Base-by-base conservation (phyloP, 2,888 invertebrate species). In the Conchocele bisecta region DNA sequence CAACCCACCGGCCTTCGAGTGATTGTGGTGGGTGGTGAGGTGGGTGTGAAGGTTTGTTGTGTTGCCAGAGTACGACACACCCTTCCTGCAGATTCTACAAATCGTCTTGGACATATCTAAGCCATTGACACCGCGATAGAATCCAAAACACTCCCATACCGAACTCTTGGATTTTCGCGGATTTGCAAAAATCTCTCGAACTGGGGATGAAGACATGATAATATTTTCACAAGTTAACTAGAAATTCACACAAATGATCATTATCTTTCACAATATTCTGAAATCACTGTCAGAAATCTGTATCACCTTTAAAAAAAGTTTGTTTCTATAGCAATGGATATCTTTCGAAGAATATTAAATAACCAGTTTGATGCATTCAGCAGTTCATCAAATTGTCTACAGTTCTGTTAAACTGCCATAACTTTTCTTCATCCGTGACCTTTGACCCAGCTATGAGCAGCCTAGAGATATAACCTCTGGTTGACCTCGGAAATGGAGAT, bases 401-500 rank as follows among this genome's bases (percentile, higher is more conserved):
- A n/a, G n/a, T n/a, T n/a, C n/a, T n/a, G n/a, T n/a, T n/a, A n/a
- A n/a, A n/a, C n/a, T n/a, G n/a, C n/a, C n/a, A n/a, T n/a, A n/a
- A n/a, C n/a, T n/a, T n/a, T n/a, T n/a, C n/a, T n/a, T n/a, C n/a
- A n/a, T n/a, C n/a, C n/a, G n/a, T n/a, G n/a, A n/a, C n/a, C n/a
- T n/a, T n/a, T n/a, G n/a, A n/a, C n/a, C n/a, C n/a, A n/a, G n/a
- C n/a, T n/a, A n/a, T n/a, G n/a, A n/a, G 22, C n/a, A n/a, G 22
- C 42, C 51, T 51, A 67, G 35, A 81, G 42, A 70, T 86, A 86
- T 24, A 86, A 74, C 41, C 72, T 63, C 60, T 69, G 61, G 61
- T 86, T 88, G 31, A 91, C 89, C 28, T 88, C 87, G 46, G 86
- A 81, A 31, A 91, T 85, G 15, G 83, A 75, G n/a, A 91, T 75